Evolutionary conservation across 2,888 invertebrate genomes (phyloP).

Genomic region (Gibbula magus): DNA sequence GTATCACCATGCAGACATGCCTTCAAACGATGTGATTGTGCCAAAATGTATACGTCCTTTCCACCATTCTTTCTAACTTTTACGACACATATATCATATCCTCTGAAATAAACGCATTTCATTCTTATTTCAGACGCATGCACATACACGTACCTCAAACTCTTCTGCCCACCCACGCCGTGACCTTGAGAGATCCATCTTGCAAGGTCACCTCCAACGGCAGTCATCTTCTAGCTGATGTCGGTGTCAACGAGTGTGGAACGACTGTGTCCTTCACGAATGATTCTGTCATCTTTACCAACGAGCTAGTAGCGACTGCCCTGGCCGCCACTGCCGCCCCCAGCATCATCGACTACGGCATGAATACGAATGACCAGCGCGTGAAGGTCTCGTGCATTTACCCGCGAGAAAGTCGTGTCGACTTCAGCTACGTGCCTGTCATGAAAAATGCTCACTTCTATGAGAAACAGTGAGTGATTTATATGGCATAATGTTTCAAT

Average conservation of each 20-base stretch:
- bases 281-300: background rate
- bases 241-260: background rate
- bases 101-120: too few relatives aligned
- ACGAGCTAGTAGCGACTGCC: background rate
- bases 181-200: background rate
- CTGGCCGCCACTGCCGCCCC: background rate
- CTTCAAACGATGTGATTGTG: too few relatives aligned
- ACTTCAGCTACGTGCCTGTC: background rate
- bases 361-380: background rate
- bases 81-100: too few relatives aligned
- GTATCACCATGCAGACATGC: too few relatives aligned
- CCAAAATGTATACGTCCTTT: too few relatives aligned
- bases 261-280: background rate
- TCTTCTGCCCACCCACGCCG: background rate
- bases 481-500: background rate
- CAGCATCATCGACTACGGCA: conserved; percentile 2
- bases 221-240: background rate
- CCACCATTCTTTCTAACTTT: too few relatives aligned
- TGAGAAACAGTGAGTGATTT: background rate
- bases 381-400: background rate
- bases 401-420: background rate
- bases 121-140: background rate
- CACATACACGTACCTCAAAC: background rate
- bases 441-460: background rate
- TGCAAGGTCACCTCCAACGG: background rate